Evolutionary conservation across 2,888 invertebrate species (phyloP), one percentile per base, ranked within the genome.

Genomic region (Prosapia bicincta): DNA sequence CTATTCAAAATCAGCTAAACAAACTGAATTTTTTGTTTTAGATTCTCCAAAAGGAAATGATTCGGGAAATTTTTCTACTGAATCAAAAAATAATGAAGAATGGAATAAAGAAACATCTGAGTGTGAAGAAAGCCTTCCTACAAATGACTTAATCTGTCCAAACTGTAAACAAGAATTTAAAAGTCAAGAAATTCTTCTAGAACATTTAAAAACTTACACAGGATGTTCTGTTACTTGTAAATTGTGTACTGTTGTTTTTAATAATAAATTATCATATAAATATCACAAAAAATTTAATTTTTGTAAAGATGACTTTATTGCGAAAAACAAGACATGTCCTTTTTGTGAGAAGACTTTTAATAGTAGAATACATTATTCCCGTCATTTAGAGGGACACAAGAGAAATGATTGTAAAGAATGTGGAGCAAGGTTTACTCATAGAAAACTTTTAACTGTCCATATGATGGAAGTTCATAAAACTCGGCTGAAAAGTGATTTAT

Each of bases 371-470:
- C 72, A 72, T 30, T 72, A 66, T 13, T 66, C 72, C 10, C 66
- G 65, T 26, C 72, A 72, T 72, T 10, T 72, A 13, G 66, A 72
- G 30, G 72, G 72, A 13, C 72, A 72, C 20, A 66, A 72, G 24
- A n/a, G 30, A 32, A 72, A 72, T 28, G 30, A 66, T 24, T 72
- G 72, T 20, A 66, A 26, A 26, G 66, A 66, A 24, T 72, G 72
- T 66, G 72, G 66, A 13, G 30, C 66, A 20, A 15, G 30, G 5
- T 66, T 72, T 65, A 66, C 26, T 30, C 24, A 26, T 25, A 72
- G 72, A 20, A 72, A 72, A 32, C 23, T 23, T 13, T 30, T 72
- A 25, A 30, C 65, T 30, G 24, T 66, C 13, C 72, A 72, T 72
- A 72, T 66, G 65, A 20, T 28, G 15, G 28, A 72, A 15, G 6